Base-by-base conservation (phyloP, 1,140 invertebrate species). In the Drosophila subpulchrella region DNA sequence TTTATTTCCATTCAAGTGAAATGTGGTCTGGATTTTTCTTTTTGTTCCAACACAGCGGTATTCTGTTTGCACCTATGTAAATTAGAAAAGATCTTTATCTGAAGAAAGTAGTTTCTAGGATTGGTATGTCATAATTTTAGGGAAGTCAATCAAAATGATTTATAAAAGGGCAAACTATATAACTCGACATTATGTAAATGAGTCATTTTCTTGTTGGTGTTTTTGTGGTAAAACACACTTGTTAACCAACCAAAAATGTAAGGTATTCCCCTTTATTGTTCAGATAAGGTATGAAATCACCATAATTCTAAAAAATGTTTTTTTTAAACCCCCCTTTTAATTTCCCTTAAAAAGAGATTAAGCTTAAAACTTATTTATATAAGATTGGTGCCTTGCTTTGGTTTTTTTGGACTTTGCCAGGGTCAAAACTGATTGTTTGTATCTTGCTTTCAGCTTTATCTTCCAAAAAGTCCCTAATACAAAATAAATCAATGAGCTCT, bases 1-100 rank as follows among this genome's bases (percentile, higher is more conserved):
- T 62, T 70, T 42, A 61, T 68, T 74, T 61, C 53, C 66, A 63
- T 78, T 46, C 42, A 12, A 75, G 47, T 79, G 57, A 67, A 83
- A 66, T 55, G 75, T 63, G 36, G 36, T 5, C 53, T 57, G 8
- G 67, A 57, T 48, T 71, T 47, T 10, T n/a, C 12, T 50, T 70
- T 71, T 46, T 70, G 24, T 47, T 39, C 6, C n/a, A 24, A 17
- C 15, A 44, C 24, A 34, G 24, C 1, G 8, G 59, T 66, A 20
- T 51, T 36, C 61, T 34, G 17, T 20, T 44, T 47, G 15, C 24
- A 38, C 13, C 15, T 46, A 70, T 47, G 65, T 38, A 71, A 71
- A 57, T 71, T 54, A 48, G 34, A 32, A 46, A 15, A 24, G 48
- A 67, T 67, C 32, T 11, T 24, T 53, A 55, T 67, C 61, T 15